These are phyloP conservation scores for Hetaerina americana DNA, from an alignment of 1,140 invertebrate genomes.

Conservation along the genomic window DNA sequence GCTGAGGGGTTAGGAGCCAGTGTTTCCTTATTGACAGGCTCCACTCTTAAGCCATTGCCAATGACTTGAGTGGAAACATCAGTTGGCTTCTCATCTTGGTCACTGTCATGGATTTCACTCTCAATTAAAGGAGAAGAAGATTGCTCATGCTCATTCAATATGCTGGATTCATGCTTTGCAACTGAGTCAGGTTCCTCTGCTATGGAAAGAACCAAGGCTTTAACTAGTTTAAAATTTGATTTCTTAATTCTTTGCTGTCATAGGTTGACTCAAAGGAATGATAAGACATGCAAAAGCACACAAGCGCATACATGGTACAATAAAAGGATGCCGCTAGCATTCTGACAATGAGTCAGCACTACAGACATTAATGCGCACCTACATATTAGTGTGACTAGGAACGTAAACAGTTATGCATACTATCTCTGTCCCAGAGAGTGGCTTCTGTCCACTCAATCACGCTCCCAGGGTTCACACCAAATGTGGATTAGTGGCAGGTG, in stretches of 20 bases:
- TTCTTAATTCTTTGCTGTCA: too few species aligned
- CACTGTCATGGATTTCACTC: neutral
- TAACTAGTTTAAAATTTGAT: neutral
- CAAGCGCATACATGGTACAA: too few species aligned
- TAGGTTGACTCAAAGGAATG: too few species aligned
- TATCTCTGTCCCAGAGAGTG: too few species aligned
- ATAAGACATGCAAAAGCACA: neutral
- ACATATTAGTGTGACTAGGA: too few species aligned
- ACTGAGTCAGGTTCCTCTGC: conserved; percentile 5
- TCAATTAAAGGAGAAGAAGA: neutral
- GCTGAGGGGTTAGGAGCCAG: conserved; percentile 2
- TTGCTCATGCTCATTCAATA: conserved; percentile 4
- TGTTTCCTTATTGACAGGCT: neutral
- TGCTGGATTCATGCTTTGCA: conserved; percentile 4
- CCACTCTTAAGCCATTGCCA: conserved; percentile 1
- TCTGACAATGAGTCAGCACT: too few species aligned
- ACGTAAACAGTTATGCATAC: too few species aligned
- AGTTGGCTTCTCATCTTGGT: neutral
- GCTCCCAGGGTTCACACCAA: too few species aligned
- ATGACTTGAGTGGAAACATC: neutral
- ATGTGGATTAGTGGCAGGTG: too few species aligned
- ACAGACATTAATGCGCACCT: too few species aligned
- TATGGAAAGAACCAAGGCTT: conserved; percentile 7
- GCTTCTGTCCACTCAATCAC: too few species aligned
- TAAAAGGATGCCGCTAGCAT: too few species aligned